Base-by-base conservation (phyloP, 1,140 invertebrate species). In the Euura saliciscinereae region DNA sequence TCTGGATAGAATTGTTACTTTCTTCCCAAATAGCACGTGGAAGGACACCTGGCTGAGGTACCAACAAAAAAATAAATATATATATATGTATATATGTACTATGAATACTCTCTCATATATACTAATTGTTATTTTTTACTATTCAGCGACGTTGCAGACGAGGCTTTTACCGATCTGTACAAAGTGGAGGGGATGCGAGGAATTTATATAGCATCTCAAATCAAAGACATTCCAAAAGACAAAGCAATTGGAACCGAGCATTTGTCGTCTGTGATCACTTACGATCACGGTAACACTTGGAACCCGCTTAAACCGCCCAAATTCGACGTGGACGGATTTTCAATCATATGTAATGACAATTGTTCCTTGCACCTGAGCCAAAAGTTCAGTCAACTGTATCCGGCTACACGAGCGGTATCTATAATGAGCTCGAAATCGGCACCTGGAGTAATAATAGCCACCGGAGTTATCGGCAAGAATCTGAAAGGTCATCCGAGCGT, bases 321-420 rank as follows among this genome's bases (percentile, higher is more conserved):
- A 7, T 83, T 88, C 45, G 93, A 94, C 85, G 88, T 91, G 70
- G 88, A 91, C 84, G 92, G 92, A 3, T 90, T 91, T 67, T 87
- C 88, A 6, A 88, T 93, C 28, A 88, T 89, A 72, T 96, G 94
- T 78, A 79, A 87, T 7, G 90, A 89, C 45, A 90, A 91, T 44
- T 97, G 96, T 84, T 95, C 94, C 11, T 88, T 98, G 59, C 96
- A 98, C 85, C 85, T 98, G 45, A 93, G 93, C 76, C 96, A 98
- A 83, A 92, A 93, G 78, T 95, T 97, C 82, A 93, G 91, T 83
- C 92, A 94, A 76, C 83, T 97, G 7, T 96, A 96, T 86, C 95
- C 95, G 6, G 90, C 92, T 6, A 93, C 92, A 65, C 89, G 94
- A 79, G 90, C 93, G 0, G 90, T 92, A 1, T 93, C 94, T n/a